These are phyloP conservation scores for Drosophila sproati DNA, from an alignment of 1,140 invertebrate genomes.

Conservation along the genomic window DNA sequence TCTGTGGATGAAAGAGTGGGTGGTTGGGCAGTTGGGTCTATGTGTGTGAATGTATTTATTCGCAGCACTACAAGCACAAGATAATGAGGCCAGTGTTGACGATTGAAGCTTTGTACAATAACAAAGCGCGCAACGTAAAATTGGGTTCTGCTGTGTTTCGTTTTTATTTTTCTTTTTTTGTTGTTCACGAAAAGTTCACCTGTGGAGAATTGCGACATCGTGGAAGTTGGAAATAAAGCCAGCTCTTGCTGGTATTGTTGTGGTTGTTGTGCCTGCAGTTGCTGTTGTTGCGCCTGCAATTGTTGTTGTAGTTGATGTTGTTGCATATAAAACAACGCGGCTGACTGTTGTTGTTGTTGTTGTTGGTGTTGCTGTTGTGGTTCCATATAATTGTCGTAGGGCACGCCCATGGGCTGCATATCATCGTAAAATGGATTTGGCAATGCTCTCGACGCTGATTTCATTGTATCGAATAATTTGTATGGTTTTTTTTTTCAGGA, in stretches of 20 bases:
- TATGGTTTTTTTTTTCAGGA: slow-evolving; percentile 13
- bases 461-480: slow-evolving; percentile 48
- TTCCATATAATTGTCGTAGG: slow-evolving; percentile 52
- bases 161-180: slow-evolving; percentile 17
- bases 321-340: slow-evolving; percentile 50
- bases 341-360: slow-evolving; percentile 22
- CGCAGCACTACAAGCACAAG: slow-evolving; percentile 62
- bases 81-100: slow-evolving; percentile 34
- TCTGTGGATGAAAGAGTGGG: background rate
- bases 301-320: slow-evolving; percentile 50
- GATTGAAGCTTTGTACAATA: slow-evolving; percentile 67
- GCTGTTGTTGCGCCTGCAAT: slow-evolving; percentile 33
- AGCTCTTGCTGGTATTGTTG: slow-evolving; percentile 41
- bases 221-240: slow-evolving; percentile 42
- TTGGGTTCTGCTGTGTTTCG: slow-evolving; percentile 38
- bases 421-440: slow-evolving; percentile 83
- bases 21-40: slow-evolving; percentile 6
- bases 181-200: slow-evolving; percentile 55
- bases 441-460: slow-evolving; percentile 53
- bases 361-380: slow-evolving; percentile 34
- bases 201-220: slow-evolving; percentile 62
- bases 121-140: slow-evolving; percentile 58
- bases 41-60: slow-evolving; percentile 10
- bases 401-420: slow-evolving; percentile 40
- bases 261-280: slow-evolving; percentile 26